A percentile compares a stretch with the other conserved stretches of the same genome.
Conservation (phyloP, 2,113 vertebrate genomes). For the Syngnathus floridae region DNA sequence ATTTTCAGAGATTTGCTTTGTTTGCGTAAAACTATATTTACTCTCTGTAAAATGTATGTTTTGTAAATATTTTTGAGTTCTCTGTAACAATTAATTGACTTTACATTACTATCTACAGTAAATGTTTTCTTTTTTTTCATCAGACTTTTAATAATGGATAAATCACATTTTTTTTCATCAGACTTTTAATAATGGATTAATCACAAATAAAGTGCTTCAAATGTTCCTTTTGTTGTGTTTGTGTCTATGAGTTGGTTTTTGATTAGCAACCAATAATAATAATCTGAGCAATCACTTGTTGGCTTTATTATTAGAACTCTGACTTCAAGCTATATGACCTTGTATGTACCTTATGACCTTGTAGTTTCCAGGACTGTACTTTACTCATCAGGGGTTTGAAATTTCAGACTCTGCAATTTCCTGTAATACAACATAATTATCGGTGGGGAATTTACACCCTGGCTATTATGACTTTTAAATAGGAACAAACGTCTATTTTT, state of each 20-base stretch:
- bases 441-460: not conserved
- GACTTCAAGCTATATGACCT: not conserved
- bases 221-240: not conserved
- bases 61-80: too few relatives aligned
- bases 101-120: too few relatives aligned
- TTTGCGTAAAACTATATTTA: too few relatives aligned
- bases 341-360: not conserved
- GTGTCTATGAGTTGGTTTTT: not conserved
- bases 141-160: not conserved
- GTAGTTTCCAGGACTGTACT: not conserved
- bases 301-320: not conserved
- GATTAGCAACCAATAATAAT: not conserved
- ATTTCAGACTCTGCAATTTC: not conserved
- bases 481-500: not conserved
- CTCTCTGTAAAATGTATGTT: too few relatives aligned
- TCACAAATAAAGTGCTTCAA: not conserved
- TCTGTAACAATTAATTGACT: too few relatives aligned
- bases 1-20: too few relatives aligned
- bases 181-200: not conserved
- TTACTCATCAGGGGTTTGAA: not conserved
- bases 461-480: not conserved
- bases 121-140: not conserved
- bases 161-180: not conserved
- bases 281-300: not conserved
- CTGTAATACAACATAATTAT: not conserved